Evolutionary conservation across 2,888 invertebrate species (phyloP), one percentile per base, ranked within the genome.

Genomic region (Chironomus tentans): DNA sequence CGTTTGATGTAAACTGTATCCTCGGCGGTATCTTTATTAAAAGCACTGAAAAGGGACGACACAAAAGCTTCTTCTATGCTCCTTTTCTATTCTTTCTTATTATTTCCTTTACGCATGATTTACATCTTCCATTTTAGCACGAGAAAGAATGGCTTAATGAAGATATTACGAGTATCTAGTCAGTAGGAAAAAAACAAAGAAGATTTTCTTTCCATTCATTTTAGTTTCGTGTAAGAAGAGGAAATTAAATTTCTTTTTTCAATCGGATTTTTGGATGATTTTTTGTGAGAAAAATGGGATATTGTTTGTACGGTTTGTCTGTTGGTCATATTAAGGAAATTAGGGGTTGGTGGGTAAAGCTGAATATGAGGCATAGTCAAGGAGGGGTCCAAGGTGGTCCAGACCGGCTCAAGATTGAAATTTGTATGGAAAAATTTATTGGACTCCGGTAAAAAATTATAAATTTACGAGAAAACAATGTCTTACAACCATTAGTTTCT

Each of bases 51-150:
- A 56, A 18, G 56, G 56, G 18, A 56, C 18, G 56, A 18, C 18
- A 56, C 38, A 38, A 2, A 56, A 56, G 56, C 21, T 65, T 62
- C 21, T 62, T 22, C 18, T 18, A 15, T 62, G 18, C 18, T 62
- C 24, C 21, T 24, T 21, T 21, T 50, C 15, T 50, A 50, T 48
- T 28, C 6, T 1, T 28, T 28, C 28, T 28, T 28, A 28, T 38
- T 38, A 38, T 38, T 65, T 65, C 21, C 12, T 24, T 65, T 65
- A 65, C 65, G 65, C 65, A 65, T 65, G 65, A 65, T 65, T 65
- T 24, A 65, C 65, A 65, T 65, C 22, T 21, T 65, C 18, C 65
- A 65, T 65, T 65, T 38, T 10, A 18, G 65, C 24, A 65, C 12
- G 65, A 65, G 22, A 10, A 38, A 10, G 38, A 38, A 38, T 65